Percentiles rank a stretch among this genome's conserved stretches.
Evolutionary conservation across 2,797 vertebrate species (phyloP).

Genomic region (Diglossa cyanea): DNA sequence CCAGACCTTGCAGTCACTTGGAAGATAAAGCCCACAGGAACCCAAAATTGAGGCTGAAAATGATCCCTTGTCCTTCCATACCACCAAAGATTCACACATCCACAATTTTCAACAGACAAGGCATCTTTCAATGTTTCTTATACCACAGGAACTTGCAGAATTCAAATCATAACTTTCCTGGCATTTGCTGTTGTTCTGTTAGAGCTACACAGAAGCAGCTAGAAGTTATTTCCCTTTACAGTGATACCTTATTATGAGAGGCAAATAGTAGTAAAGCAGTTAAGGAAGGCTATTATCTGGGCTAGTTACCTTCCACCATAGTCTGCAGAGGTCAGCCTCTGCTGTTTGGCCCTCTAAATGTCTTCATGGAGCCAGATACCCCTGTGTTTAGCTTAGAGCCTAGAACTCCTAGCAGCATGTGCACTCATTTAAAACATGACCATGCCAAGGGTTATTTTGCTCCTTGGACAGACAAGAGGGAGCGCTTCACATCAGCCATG

Average conservation of each 20-base stretch:
- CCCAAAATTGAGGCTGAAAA: not conserved
- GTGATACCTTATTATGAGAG: not conserved
- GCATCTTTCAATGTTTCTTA: not conserved
- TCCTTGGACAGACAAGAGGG: not conserved
- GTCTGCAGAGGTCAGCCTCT: not conserved
- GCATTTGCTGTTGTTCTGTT: not conserved
- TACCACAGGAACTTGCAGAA: not conserved
- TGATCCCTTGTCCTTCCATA: not conserved
- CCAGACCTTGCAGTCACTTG: not conserved
- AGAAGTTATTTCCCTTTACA: not conserved
- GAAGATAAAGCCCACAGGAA: not conserved
- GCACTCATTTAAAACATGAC: not conserved
- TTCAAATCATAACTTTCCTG: not conserved
- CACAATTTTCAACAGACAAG: not conserved
- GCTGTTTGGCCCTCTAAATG: not conserved
- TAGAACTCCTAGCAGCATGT: not conserved
- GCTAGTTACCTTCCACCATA: not conserved
- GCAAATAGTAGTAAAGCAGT: not conserved
- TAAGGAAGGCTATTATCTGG: not conserved
- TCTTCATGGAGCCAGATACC: not conserved
- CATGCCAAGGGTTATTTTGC: not conserved
- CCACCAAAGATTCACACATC: fast-evolving
- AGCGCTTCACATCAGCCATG: fast-evolving
- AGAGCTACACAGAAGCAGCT: not conserved
- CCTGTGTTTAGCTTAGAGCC: not conserved